These are phyloP conservation scores for Heliopora coerulea DNA, from an alignment of 92 coral and sea anemone genomes.

Conservation along the genomic window DNA sequence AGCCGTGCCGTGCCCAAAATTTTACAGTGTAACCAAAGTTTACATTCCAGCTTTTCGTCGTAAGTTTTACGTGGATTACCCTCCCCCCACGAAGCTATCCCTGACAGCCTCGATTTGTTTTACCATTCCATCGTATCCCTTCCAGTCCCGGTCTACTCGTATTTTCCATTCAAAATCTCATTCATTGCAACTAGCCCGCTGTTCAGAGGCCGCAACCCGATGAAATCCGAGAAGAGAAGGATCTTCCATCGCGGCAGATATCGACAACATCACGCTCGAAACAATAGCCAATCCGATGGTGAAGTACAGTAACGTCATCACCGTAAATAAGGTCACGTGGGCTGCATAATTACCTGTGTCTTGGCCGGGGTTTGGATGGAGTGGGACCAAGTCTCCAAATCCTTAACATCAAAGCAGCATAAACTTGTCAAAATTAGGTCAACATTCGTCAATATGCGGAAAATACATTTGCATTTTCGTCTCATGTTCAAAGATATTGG, in stretches of 20 bases:
- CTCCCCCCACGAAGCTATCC: too few species aligned
- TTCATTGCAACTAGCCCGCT: neutral
- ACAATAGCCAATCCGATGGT: conserved; percentile 97
- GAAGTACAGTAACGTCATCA: conserved; percentile 89
- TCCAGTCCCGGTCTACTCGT: neutral
- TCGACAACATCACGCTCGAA: conserved; percentile 96
- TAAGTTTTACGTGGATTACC: too few species aligned
- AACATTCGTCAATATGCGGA: too few species aligned
- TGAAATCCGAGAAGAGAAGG: conserved; percentile 84
- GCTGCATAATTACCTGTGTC: conserved; percentile 76
- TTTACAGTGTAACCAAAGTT: too few species aligned
- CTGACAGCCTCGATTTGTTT: neutral
- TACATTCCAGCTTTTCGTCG: too few species aligned
- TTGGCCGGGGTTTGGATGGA: conserved; percentile 89
- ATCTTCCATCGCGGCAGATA: conserved; percentile 95
- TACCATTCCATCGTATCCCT: neutral
- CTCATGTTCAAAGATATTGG: too few species aligned
- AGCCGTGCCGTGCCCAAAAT: too few species aligned
- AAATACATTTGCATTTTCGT: too few species aligned
- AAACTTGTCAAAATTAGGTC: too few species aligned
- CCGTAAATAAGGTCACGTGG: conserved; percentile 89
- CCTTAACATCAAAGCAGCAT: conserved; percentile 24
- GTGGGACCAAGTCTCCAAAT: conserved; percentile 98
- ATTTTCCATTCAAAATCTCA: conserved; percentile 1
- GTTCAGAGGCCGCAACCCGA: conserved; percentile 16